Evolutionary conservation across 2,113 vertebrate species (phyloP), one percentile per base, ranked within the genome.

Genomic region (Microcebus murinus): DNA sequence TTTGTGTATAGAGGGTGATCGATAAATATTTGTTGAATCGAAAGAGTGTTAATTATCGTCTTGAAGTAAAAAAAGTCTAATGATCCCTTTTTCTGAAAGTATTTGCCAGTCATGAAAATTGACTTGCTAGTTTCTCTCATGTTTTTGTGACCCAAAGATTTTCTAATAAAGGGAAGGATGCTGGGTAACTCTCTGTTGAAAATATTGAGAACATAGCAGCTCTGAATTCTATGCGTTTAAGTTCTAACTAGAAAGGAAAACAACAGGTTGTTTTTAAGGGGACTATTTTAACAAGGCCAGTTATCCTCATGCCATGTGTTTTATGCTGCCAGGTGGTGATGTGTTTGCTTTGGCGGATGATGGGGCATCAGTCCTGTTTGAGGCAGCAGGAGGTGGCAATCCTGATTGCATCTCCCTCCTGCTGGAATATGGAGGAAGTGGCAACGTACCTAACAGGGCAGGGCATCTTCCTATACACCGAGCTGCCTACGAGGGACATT

Each of bases 401-500:
- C 98, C 99, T 2, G 99, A 98, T 94, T 99, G 99, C 87, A 98
- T 99, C 48, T 98, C 99, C 76, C 98, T 99, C 94, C 98, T 99
- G 95, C 97, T 99, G 97, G 99, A 99, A 91, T 98, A 99, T 1
- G 99, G 99, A 77, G 99, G 99, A 82, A 98, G 99, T 74, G 98
- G 99, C 50, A 99, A 99, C 42, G 97, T 99, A 67, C 98, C 99
- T 73, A 99, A 98, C 92, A 96, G 97, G 86, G 98, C 98, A 10
- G 99, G 99, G 55, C 98, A 99, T 65, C 99, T 99, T 83, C 99
- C 99, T 21, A 99, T 99, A 96, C 99, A 99, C 97, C 98, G 98
- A 97, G 99, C 99, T 1, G 99, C 99, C 14, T 99, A 99, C 9
- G 98, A 99, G 91, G 99, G 99, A 3, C 99, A 99, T 98, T 99